Base-by-base conservation (phyloP, 2,113 vertebrate genomes). In the Tragelaphus scriptus region DNA sequence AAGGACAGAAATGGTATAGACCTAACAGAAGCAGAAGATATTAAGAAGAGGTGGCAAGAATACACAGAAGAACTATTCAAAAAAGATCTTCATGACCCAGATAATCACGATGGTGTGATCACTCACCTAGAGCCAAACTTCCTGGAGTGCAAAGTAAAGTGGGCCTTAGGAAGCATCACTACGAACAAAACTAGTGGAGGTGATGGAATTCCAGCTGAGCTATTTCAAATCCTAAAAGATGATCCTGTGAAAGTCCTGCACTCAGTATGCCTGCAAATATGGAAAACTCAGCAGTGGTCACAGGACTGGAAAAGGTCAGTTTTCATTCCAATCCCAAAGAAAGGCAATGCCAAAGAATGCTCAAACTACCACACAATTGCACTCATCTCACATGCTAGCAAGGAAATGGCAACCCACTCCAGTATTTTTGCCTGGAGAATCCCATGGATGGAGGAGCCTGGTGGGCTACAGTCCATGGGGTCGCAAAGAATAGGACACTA, bases 401-500 rank as follows among this genome's bases (percentile, higher is more conserved):
- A n/a, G 63, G 30, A 65, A n/a, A 65, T 65, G 32, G 63, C 15
- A 65, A 9, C 32, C 32, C 16, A n/a, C 32, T 19, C 32, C 16
- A 68, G 63, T n/a, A 68, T 15, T 19, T 14, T 68, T 68, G 32
- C 63, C 63, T n/a, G 63, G 32, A 68, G 7, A 68, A n/a, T n/a
- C 63, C 32, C 16, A 68, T n/a, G 32, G 32, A 68, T 19, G 63
- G 32, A 68, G 63, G 32, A 68, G 16, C 63, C 63, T 68, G 16
- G 32, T 68, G 16, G 4, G 63, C 63, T 65, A 15, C 16, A 65
- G 63, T 65, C 63, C 16, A n/a, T 1, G 2, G 63, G 15, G 63
- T 65, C 0, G 0, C 32, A 9, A n/a, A 65, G 3, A n/a, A 15
- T 65, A 15, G 16, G 32, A 17, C 16, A 65, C 30, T 1, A n/a